Evolutionary conservation across 2,888 invertebrate genomes (phyloP).

Genomic region (Sphinx pinastri): DNA sequence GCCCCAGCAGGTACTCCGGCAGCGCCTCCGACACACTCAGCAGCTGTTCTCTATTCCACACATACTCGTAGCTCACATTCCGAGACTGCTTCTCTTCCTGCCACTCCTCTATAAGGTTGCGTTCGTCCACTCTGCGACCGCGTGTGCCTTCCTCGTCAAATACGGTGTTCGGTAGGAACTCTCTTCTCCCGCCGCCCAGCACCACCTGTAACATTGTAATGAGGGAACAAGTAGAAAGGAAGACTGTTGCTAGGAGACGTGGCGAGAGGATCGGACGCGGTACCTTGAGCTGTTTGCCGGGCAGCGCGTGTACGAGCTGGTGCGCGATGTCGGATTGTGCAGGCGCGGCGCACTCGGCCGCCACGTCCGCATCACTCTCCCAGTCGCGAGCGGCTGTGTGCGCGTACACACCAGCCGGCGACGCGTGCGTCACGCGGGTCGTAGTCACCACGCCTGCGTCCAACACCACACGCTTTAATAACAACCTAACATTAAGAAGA

Average conservation of each 20-base stretch:
- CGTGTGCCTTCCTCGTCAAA: conserved; percentile 79
- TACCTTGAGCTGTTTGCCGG: conserved; percentile 88
- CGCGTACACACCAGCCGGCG: conserved; percentile 88
- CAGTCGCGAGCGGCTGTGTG: conserved; percentile 87
- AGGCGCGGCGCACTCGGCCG: conserved; percentile 50
- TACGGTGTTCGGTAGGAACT: conserved; percentile 83
- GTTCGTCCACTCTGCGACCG: conserved; percentile 82
- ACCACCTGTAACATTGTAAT: conserved; percentile 77
- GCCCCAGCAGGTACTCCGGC: conserved; percentile 86
- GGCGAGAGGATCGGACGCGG: too few relatives aligned
- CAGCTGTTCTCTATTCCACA: conserved; percentile 85
- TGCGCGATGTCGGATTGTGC: conserved; percentile 87
- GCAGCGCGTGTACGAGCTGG: conserved; percentile 85
- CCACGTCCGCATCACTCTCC: conserved; percentile 87
- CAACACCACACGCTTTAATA: too few relatives aligned
- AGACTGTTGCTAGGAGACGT: too few relatives aligned
- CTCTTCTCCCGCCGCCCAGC: conserved; percentile 88
- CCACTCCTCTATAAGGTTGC: conserved; percentile 88
- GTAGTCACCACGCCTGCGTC: conserved; percentile 88
- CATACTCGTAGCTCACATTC: conserved; percentile 73
- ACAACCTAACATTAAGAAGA: background rate
- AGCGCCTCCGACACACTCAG: conserved; percentile 60
- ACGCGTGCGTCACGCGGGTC: conserved; percentile 90
- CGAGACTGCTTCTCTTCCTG: conserved; percentile 65
- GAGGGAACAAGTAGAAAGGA: too few relatives aligned